These are phyloP conservation scores for Trichogramma dendrolimi DNA, from an alignment of 2,888 invertebrate species.

Conservation along the genomic window DNA sequence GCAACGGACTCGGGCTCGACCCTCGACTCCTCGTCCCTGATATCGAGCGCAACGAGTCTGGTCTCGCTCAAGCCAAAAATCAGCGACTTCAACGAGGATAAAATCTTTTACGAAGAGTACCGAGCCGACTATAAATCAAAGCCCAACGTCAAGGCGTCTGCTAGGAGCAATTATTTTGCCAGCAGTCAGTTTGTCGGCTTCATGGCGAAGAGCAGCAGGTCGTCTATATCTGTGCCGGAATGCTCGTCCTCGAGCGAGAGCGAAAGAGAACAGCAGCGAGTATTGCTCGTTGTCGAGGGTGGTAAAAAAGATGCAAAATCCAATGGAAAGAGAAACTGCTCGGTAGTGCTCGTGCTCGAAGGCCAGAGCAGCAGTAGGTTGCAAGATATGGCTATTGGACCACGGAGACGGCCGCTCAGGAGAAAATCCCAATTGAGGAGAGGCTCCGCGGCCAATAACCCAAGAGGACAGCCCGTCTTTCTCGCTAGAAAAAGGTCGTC, in stretches of 20 bases:
- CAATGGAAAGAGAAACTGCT: constrained; percentile 24
- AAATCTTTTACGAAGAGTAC: constrained; percentile 45
- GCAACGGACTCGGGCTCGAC: constrained; percentile 10
- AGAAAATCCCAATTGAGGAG: constrained; percentile 42
- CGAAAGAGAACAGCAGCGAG: constrained; percentile 33
- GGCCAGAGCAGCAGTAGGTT: constrained; percentile 24
- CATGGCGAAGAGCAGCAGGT: constrained; percentile 35
- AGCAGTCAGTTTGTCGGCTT: constrained; percentile 46
- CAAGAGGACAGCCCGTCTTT: constrained; percentile 46
- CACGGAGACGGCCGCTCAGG: constrained; percentile 44
- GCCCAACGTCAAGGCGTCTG: constrained; percentile 10
- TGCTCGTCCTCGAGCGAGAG: constrained; percentile 45
- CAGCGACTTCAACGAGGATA: constrained; percentile 51
- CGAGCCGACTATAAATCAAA: constrained; percentile 28
- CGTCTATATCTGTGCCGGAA: constrained; percentile 3
- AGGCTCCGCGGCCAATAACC: constrained; percentile 28
- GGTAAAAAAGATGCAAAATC: constrained; percentile 21
- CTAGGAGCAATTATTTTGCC: constrained; percentile 44
- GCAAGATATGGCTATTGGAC: constrained; percentile 26
- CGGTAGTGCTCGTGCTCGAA: constrained; percentile 31
- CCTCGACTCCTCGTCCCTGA: constrained; percentile 34
- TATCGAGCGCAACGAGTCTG: constrained; percentile 27
- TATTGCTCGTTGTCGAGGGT: constrained; percentile 29
- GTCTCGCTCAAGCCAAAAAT: constrained; percentile 44
- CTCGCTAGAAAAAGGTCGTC: constrained; percentile 48